Evolutionary conservation across 1,140 invertebrate species (phyloP).

Genomic region (Megathymus violae): DNA sequence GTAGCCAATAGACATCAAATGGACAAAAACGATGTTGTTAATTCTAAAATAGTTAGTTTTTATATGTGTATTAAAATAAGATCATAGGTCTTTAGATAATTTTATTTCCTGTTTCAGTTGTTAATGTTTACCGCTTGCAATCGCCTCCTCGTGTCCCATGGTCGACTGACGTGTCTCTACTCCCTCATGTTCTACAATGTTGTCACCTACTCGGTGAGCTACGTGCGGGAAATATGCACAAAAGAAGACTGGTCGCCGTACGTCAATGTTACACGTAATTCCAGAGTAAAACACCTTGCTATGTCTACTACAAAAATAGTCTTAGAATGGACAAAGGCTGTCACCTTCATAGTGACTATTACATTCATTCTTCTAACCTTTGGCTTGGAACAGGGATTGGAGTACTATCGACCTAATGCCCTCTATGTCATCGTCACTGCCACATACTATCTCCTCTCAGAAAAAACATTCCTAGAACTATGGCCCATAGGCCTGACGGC

Average conservation of each 20-base stretch:
- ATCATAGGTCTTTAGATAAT: no score
- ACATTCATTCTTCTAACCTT: slow-evolving; percentile 90
- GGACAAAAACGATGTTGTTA: no score
- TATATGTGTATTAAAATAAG: no score
- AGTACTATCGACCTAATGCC: slow-evolving; percentile 88
- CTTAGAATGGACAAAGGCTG: slow-evolving; percentile 92
- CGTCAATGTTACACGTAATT: slow-evolving; percentile 88
- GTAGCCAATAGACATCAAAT: no score
- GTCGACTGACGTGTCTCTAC: slow-evolving; percentile 88
- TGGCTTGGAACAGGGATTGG: slow-evolving; percentile 89
- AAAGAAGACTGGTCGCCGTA: slow-evolving; percentile 91
- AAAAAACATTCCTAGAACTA: slow-evolving; percentile 88
- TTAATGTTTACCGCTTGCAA: slow-evolving; percentile 90
- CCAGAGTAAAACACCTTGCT: slow-evolving; percentile 90
- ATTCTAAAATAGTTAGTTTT: no score
- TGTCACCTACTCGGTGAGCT: slow-evolving; percentile 89
- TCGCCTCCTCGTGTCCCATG: slow-evolving; percentile 84
- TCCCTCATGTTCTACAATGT: slow-evolving; percentile 93
- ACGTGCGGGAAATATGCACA: slow-evolving; percentile 88
- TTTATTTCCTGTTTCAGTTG: slow-evolving; percentile 83
- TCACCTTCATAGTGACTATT: slow-evolving; percentile 91
- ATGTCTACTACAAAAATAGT: slow-evolving; percentile 92
- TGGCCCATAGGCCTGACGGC: slow-evolving; percentile 84
- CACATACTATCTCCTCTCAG: slow-evolving; percentile 89
- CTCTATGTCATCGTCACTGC: slow-evolving; percentile 87